Percentiles rank a stretch among this genome's conserved stretches.
phyloP scores from a whole-genome alignment of 2,888 invertebrate species.

The Campopleginae sp. region DNA sequence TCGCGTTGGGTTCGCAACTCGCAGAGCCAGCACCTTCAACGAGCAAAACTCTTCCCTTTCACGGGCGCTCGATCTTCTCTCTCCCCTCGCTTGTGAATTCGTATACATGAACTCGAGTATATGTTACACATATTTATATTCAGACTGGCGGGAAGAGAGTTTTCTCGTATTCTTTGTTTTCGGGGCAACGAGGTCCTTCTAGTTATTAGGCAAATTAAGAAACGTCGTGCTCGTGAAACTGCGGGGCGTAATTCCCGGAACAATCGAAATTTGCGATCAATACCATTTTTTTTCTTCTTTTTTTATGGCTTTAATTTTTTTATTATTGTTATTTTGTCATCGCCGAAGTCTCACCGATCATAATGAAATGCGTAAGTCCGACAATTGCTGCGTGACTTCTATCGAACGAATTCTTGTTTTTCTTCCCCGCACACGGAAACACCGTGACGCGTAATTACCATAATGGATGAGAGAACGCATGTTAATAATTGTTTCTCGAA shows the following conservation, averaged over 20 bases:
- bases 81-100: not conserved
- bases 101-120: not conserved
- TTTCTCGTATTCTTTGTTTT: not conserved
- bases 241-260: not conserved
- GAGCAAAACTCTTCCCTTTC: conserved; percentile 61
- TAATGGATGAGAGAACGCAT: not conserved
- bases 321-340: not conserved
- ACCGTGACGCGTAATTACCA: not conserved
- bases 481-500: conserved; percentile 39
- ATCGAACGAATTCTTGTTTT: not conserved
- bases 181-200: not conserved
- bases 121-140: not conserved
- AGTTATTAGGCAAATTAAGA: not conserved
- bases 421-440: not conserved
- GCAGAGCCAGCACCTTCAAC: conserved; percentile 45
- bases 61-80: conserved; percentile 42
- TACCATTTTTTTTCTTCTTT: too few species aligned
- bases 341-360: too few species aligned
- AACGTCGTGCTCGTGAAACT: not conserved
- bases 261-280: not conserved
- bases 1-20: conserved; percentile 23
- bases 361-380: too few species aligned
- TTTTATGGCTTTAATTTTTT: not conserved
- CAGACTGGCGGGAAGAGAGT: not conserved
- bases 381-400: not conserved